Conservation (phyloP, 2,888 invertebrate genomes). For the Yponomeuta evonymella region DNA sequence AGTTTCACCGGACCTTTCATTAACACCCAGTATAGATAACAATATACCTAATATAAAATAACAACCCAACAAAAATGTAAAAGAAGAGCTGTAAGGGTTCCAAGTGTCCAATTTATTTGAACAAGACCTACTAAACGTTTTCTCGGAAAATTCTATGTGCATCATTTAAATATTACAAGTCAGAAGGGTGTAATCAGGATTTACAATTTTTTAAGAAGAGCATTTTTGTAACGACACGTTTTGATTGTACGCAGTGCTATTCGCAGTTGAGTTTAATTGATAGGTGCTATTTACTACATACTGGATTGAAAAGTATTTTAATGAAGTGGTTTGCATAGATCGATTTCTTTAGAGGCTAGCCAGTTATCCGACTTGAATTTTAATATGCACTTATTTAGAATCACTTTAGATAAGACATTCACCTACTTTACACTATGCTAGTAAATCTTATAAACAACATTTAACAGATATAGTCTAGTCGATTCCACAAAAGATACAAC, state of each 20-base stretch:
- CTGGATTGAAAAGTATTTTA: background rate
- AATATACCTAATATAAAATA: no score
- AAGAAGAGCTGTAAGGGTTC: no score
- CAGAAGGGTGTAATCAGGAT: no score
- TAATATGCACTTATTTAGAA: slow-evolving; percentile 3
- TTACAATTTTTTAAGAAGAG: background rate
- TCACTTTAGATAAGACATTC: background rate
- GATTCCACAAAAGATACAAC: background rate
- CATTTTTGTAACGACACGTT: background rate
- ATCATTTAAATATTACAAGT: no score
- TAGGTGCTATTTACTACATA: background rate
- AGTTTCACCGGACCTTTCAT: no score
- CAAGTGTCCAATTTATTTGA: no score
- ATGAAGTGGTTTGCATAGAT: background rate
- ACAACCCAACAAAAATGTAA: no score
- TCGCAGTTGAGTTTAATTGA: background rate
- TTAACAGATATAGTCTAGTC: background rate
- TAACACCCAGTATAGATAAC: no score
- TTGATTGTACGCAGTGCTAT: background rate
- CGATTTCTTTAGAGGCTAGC: background rate
- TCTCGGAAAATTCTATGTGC: no score
- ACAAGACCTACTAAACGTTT: no score
- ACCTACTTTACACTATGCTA: background rate
- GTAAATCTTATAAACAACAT: background rate
- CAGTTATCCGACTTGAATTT: background rate